Conservation (phyloP, 1,140 invertebrate genomes). For the Ericerus pela region DNA sequence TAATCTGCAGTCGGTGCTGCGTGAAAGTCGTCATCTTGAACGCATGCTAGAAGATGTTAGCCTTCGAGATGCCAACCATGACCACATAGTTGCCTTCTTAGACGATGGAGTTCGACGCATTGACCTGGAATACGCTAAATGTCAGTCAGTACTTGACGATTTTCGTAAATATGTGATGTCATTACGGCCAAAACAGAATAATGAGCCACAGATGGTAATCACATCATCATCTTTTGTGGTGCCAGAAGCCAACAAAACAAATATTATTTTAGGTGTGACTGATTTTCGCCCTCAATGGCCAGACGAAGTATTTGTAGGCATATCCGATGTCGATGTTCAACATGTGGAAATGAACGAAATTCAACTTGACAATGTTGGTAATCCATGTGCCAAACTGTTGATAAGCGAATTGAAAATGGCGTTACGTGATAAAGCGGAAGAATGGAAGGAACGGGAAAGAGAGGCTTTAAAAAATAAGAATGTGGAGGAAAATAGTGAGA, state of each 20-base stretch:
- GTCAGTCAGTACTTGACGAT: background rate
- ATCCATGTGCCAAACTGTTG: background rate
- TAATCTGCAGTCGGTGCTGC: background rate
- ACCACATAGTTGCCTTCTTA: background rate
- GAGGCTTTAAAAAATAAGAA: constrained; percentile 1
- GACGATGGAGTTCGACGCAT: background rate
- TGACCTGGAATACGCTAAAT: background rate
- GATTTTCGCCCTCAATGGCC: background rate
- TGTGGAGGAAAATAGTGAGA: background rate
- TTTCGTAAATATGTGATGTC: background rate
- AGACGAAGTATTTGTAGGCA: constrained; percentile 7
- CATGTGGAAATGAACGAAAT: background rate
- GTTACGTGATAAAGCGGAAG: background rate
- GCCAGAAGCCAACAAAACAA: background rate
- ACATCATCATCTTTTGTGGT: background rate
- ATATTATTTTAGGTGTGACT: background rate
- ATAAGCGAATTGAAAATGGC: constrained; percentile 6
- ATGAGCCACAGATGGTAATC: background rate
- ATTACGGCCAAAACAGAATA: background rate
- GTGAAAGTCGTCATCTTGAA: background rate
- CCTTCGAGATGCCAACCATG: background rate
- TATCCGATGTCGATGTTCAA: background rate
- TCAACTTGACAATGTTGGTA: background rate
- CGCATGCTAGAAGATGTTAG: background rate
- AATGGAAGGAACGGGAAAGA: constrained; percentile 5